Evolutionary conservation across 2,797 vertebrate species (phyloP).

Genomic region (Hoplostethus atlanticus): DNA sequence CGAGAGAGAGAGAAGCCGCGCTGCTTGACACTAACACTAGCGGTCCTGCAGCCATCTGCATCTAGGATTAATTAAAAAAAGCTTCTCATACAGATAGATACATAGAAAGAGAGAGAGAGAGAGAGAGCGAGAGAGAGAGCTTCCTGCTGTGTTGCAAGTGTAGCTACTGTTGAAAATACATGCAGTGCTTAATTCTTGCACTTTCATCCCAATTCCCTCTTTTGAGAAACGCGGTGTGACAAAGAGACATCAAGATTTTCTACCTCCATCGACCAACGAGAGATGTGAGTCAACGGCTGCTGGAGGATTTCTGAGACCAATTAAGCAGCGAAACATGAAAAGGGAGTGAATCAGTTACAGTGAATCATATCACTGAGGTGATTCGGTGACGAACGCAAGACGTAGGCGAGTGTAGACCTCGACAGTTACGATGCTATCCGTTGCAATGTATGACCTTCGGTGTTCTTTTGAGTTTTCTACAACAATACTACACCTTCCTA

Average conservation of each 20-base stretch:
- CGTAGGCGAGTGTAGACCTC: neutral
- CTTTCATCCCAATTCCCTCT: slow-evolving; percentile 3
- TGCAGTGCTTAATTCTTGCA: slow-evolving; percentile 31
- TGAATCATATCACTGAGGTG: neutral
- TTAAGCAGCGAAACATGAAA: neutral
- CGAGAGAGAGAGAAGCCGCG: neutral
- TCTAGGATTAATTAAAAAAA: slow-evolving; percentile 18
- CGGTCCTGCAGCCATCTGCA: slow-evolving; percentile 33
- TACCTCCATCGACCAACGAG: neutral
- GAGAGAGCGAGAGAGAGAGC: neutral
- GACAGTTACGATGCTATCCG: neutral
- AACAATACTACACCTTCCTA: too few relatives aligned
- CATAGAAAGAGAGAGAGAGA: neutral
- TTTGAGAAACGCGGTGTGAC: neutral
- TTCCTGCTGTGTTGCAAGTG: slow-evolving; percentile 9
- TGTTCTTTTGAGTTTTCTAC: too few relatives aligned
- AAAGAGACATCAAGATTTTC: slow-evolving; percentile 16
- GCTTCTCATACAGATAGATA: neutral
- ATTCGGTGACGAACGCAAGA: neutral
- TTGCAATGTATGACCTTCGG: neutral
- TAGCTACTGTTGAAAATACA: neutral
- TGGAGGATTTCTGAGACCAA: neutral
- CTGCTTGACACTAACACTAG: slow-evolving; percentile 17
- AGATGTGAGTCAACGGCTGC: neutral
- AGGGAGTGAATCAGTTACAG: neutral